Conservation (phyloP, 1,140 invertebrate genomes). For the Sycobia sp. region DNA sequence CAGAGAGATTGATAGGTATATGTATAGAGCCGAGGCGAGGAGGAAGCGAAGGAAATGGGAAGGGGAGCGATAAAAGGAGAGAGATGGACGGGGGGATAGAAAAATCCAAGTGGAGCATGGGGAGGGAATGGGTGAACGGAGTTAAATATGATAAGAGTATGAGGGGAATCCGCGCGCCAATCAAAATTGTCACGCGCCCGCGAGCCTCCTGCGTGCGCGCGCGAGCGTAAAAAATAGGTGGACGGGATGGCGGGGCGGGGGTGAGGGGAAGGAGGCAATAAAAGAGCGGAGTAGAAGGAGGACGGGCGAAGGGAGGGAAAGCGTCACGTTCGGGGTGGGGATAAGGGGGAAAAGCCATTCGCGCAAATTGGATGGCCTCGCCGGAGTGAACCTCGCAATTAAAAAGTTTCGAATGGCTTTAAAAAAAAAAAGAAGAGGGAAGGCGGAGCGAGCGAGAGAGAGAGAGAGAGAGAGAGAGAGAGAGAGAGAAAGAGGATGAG, state of each 20-base stretch:
- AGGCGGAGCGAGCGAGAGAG: too few species aligned
- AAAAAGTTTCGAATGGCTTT: conserved; percentile 55
- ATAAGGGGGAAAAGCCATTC: conserved; percentile 56
- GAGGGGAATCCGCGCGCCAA: conserved; percentile 3
- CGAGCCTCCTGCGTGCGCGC: too few species aligned
- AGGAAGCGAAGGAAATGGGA: too few species aligned
- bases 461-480: too few species aligned
- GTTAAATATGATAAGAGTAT: conserved; percentile 5
- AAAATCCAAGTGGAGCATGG: not conserved
- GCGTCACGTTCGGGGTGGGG: conserved; percentile 50
- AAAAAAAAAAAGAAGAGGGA: conserved; percentile 7
- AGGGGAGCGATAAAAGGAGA: too few species aligned
- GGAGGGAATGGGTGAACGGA: not conserved
- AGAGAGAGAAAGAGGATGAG: too few species aligned
- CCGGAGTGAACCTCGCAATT: conserved; percentile 53
- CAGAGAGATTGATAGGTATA: too few species aligned
- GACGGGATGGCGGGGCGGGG: too few species aligned
- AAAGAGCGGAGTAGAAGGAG: conserved; percentile 4
- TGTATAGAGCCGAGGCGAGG: too few species aligned
- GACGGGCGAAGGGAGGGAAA: conserved; percentile 15
- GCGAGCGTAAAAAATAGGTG: too few species aligned
- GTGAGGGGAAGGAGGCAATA: too few species aligned
- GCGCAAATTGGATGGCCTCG: conserved; percentile 58
- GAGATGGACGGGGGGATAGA: not conserved
- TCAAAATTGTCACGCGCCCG: conserved; percentile 15